Evolutionary conservation across 1,140 invertebrate species (phyloP).

Genomic region (Phenacoccus solenopsis): DNA sequence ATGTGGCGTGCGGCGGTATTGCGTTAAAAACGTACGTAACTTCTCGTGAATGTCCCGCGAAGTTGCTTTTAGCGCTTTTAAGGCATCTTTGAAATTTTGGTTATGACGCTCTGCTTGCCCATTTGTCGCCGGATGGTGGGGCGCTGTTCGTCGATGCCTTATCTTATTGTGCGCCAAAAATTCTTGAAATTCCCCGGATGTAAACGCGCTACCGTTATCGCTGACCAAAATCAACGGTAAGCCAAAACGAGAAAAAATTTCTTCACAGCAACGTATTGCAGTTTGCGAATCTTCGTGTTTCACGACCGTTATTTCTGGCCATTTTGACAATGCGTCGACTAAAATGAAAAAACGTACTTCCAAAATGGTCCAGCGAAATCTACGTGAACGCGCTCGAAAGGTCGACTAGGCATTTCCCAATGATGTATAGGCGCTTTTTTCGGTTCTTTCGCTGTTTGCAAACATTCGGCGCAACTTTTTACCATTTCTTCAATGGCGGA

Average conservation of each 20-base stretch:
- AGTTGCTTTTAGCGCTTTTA: too few species aligned
- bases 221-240: not conserved
- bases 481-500: slow-evolving; percentile 30
- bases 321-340: slow-evolving; percentile 8
- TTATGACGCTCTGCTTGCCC: too few species aligned
- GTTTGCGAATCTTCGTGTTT: not conserved
- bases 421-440: too few species aligned
- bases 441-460: not conserved
- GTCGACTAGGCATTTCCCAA: too few species aligned
- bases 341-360: not conserved
- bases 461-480: slow-evolving; percentile 30
- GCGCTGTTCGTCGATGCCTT: not conserved
- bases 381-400: too few species aligned
- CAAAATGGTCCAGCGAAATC: slow-evolving; percentile 11
- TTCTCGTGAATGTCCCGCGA: too few species aligned
- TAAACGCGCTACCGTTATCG: slow-evolving; percentile 6
- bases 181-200: not conserved
- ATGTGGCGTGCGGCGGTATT: too few species aligned
- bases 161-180: not conserved
- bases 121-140: too few species aligned
- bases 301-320: slow-evolving; percentile 4
- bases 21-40: too few species aligned
- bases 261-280: too few species aligned
- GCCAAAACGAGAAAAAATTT: slow-evolving; percentile 10
- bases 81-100: too few species aligned